Evolutionary conservation across 2,888 invertebrate genomes (phyloP).

Genomic region (Plebejus argus): DNA sequence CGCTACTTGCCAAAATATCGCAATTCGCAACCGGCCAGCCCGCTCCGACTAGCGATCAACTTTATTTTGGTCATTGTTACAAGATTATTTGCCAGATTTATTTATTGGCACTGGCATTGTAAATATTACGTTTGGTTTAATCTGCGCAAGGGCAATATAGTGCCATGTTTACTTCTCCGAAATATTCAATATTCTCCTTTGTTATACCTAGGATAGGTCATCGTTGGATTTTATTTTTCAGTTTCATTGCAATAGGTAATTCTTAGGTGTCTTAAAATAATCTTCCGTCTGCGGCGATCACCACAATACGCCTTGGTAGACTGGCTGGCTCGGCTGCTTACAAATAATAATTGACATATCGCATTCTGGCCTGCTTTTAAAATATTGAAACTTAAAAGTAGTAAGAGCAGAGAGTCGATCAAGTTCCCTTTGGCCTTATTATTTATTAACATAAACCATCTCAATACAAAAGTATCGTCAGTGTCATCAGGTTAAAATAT

Average conservation of each 20-base stretch:
- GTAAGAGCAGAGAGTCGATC: not conserved
- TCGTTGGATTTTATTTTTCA: not conserved
- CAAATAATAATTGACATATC: not conserved
- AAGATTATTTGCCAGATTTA: conserved; percentile 45
- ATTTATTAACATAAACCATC: not conserved
- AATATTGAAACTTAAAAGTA: too few relatives aligned
- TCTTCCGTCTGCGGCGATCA: not conserved
- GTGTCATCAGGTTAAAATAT: not conserved
- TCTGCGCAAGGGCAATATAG: not conserved
- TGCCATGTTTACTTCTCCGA: not conserved
- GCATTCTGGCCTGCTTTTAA: not conserved
- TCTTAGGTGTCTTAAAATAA: too few relatives aligned
- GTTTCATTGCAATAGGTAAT: not conserved
- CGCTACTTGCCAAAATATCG: conserved; percentile 77
- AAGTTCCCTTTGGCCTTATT: not conserved
- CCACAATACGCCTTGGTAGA: too few relatives aligned
- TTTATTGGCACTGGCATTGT: conserved; percentile 30
- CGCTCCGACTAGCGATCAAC: conserved; percentile 63
- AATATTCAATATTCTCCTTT: not conserved
- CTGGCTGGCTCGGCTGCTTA: not conserved
- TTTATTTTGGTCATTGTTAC: conserved; percentile 75
- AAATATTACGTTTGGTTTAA: not conserved
- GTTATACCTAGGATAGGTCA: not conserved
- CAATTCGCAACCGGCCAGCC: conserved; percentile 66
- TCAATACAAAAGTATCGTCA: not conserved